Base-by-base conservation (phyloP, 2,888 invertebrate species). In the Embidobia sp. region DNA sequence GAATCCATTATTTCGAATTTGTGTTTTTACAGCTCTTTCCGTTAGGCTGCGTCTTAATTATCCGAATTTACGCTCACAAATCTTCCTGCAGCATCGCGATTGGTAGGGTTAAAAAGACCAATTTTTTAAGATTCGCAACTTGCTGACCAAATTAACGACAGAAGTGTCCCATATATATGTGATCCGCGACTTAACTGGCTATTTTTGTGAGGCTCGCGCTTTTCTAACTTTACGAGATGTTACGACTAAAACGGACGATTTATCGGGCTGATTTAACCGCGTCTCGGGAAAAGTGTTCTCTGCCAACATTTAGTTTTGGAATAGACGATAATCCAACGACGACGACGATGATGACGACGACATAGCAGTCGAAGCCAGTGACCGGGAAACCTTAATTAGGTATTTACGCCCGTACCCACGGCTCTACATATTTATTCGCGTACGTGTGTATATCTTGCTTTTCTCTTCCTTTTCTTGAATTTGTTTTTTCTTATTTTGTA, bases 181-280 rank as follows among this genome's bases (percentile, higher is more conserved):
- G 63, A 75, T 66, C 53, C 59, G 57, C 49, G 40, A 81, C 78
- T 81, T 83, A 82, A 83, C 79, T 79, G 59, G 81, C 82, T 84
- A 84, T 84, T 86, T 84, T 84, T 81, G 79, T 80, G 78, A 69
- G 78, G 42, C 61, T 61, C 42, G 49, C 76, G 78, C 81, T 80
- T 81, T 77, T 74, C 77, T 76, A 80, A 80, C 77, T 80, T 82
- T 82, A 82, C 82, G 81, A 81, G 81, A 79, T 79, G 82, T 82
- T 82, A 82, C 83, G 79, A 82, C 81, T 82, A 83, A 82, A 82
- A 82, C 80, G 79, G 81, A 78, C 80, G 82, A 84, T 85, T 84
- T 83, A 83, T 84, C 80, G 81, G 67, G 72, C 80, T 79, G 84
- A 85, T 85, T 85, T 83, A 81, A 81, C 77, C 74, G 76, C 74